Evolutionary conservation across 2,797 vertebrate genomes (phyloP).

Genomic region (Phylloscopus collybita): DNA sequence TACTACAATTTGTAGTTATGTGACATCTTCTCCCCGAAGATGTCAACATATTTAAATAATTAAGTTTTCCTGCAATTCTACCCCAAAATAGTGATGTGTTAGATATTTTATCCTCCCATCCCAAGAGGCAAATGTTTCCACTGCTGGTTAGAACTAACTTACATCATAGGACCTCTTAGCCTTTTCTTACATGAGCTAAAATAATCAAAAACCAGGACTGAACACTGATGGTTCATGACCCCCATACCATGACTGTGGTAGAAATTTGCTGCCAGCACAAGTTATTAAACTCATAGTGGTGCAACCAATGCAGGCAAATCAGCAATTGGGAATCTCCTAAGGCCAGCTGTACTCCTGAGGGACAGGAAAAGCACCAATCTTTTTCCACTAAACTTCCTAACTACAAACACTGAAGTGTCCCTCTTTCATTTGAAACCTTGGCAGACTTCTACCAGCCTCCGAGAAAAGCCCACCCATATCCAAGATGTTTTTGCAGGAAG

Average conservation of each 20-base stretch:
- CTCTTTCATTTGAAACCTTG: not conserved
- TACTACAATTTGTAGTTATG: not conserved
- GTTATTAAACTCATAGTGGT: not conserved
- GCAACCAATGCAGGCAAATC: not conserved
- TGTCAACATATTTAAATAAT: constrained; percentile 1
- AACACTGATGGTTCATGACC: not conserved
- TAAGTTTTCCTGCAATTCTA: not conserved
- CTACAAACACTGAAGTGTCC: not conserved
- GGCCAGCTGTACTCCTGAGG: not conserved
- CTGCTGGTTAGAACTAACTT: not conserved
- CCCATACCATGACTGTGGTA: not conserved
- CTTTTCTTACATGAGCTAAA: not conserved
- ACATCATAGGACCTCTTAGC: not conserved
- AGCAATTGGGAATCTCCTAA: not conserved
- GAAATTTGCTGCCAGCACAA: not conserved
- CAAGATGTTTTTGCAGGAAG: not conserved
- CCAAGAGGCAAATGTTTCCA: constrained; percentile 12
- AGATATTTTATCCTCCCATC: not conserved
- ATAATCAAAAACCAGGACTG: not conserved
- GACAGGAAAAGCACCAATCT: not conserved
- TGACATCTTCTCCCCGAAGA: constrained; percentile 2
- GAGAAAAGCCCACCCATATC: not conserved
- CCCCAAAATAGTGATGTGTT: not conserved
- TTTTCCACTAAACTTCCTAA: not conserved
- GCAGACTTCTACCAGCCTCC: not conserved